Conservation (phyloP, 2,797 vertebrate genomes). For the Otolemur crassicaudatus region DNA sequence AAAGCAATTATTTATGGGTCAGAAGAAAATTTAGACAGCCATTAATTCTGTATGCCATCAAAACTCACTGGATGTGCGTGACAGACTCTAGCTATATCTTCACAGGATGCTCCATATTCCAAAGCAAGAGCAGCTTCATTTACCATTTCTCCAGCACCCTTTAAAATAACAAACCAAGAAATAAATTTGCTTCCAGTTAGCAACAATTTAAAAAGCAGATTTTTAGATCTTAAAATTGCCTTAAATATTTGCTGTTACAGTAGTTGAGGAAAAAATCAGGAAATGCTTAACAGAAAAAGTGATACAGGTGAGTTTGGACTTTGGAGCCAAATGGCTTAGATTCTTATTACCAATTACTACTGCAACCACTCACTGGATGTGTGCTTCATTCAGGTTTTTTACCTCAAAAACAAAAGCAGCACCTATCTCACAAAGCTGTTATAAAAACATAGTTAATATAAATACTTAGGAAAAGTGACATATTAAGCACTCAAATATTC, state of each 20-base stretch:
- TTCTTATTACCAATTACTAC: background rate
- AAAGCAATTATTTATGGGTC: background rate
- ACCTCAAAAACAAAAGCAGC: conserved; percentile 5
- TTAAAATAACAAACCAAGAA: conserved; percentile 73
- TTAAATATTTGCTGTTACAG: background rate
- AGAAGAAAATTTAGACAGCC: background rate
- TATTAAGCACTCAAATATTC: background rate
- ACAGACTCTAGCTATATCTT: conserved; percentile 97
- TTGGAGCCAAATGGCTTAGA: background rate
- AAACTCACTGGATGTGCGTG: conserved; percentile 96
- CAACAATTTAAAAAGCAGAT: background rate
- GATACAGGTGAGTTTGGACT: background rate
- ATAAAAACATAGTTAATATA: background rate
- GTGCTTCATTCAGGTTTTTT: background rate
- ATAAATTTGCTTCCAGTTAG: conserved; percentile 34
- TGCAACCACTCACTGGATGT: background rate
- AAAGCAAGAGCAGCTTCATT: conserved; percentile 98
- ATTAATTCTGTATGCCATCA: background rate
- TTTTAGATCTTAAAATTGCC: background rate
- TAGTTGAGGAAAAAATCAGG: background rate
- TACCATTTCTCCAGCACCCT: conserved; percentile 98
- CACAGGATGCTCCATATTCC: conserved; percentile 99
- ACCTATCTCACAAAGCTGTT: background rate
- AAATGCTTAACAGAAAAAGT: background rate
- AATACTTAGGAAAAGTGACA: background rate